Percentiles rank a stretch among this genome's conserved stretches.
These are phyloP conservation scores for Crypturellus undulatus DNA, from an alignment of 2,113 vertebrate genomes.

Conservation along the genomic window DNA sequence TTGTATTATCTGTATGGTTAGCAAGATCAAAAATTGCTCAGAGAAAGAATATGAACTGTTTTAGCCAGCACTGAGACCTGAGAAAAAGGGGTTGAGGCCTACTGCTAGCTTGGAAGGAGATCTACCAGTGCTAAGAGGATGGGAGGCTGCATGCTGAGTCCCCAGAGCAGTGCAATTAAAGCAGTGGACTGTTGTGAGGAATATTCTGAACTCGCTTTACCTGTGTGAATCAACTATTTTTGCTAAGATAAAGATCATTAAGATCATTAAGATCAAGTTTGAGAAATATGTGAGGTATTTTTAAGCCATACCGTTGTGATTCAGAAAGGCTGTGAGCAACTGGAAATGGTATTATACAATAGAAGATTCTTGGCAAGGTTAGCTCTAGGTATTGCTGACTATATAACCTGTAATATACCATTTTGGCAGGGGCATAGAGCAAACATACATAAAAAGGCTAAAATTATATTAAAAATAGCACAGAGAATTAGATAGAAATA, in stretches of 20 bases:
- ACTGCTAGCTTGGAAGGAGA: background rate
- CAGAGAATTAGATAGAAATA: slow-evolving; percentile 21
- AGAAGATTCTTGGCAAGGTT: slow-evolving; percentile 28
- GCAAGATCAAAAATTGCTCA: background rate
- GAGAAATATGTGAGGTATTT: background rate
- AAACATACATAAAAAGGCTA: background rate
- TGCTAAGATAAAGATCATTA: background rate
- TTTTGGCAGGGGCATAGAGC: slow-evolving; percentile 13
- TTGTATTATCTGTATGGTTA: background rate
- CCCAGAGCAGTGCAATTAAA: background rate
- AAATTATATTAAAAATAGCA: slow-evolving; percentile 27
- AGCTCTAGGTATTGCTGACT: slow-evolving; percentile 10
- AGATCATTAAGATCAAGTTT: background rate
- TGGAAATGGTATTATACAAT: background rate
- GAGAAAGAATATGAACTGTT: background rate
- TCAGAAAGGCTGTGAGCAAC: slow-evolving; percentile 8
- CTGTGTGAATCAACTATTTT: rapidly evolving
- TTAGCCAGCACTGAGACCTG: background rate
- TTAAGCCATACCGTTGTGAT: background rate
- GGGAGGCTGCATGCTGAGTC: background rate
- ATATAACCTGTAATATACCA: slow-evolving; percentile 30
- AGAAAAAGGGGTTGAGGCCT: background rate
- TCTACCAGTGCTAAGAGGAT: background rate
- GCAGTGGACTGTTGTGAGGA: background rate
- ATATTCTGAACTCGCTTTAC: background rate